Conservation (phyloP, 2,888 invertebrate genomes). For the Drosophila putrida region DNA sequence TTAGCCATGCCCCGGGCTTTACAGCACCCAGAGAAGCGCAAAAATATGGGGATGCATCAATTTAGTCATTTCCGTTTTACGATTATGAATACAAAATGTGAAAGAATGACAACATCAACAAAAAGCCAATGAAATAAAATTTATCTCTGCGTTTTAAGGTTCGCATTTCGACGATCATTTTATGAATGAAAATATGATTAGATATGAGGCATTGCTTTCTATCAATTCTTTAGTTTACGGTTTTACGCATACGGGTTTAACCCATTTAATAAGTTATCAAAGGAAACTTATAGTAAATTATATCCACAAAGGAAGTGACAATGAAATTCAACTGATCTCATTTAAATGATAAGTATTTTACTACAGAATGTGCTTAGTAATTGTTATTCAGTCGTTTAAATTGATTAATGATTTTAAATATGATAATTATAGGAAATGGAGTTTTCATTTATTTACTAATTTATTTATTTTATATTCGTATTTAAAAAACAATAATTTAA, state of each 20-base stretch:
- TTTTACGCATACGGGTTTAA: background rate
- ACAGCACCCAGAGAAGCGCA: conserved; percentile 37
- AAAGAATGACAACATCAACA: conserved; percentile 6
- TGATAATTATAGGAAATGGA: background rate
- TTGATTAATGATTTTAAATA: background rate
- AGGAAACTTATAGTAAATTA: background rate
- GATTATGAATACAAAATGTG: conserved; percentile 9
- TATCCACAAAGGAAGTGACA: conserved; percentile 2
- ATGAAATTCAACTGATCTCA: background rate
- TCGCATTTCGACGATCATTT: conserved; percentile 6
- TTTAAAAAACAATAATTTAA: background rate
- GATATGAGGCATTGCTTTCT: conserved; percentile 29
- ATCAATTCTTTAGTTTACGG: conserved; percentile 7
- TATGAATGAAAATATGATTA: conserved; percentile 53
- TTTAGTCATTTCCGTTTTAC: conserved; percentile 67
- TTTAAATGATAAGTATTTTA: background rate
- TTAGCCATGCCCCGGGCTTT: conserved; percentile 51
- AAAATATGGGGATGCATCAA: conserved; percentile 63
- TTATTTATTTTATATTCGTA: background rate
- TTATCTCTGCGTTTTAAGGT: conserved; percentile 8
- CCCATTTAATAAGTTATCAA: background rate
- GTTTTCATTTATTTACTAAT: background rate
- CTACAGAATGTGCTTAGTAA: background rate
- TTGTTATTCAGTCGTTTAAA: background rate
- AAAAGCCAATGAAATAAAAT: conserved; percentile 19